Percentiles rank a stretch among this genome's conserved stretches.
phyloP scores from a whole-genome alignment of 2,113 vertebrate genomes.

The Scytalopus superciliaris region DNA sequence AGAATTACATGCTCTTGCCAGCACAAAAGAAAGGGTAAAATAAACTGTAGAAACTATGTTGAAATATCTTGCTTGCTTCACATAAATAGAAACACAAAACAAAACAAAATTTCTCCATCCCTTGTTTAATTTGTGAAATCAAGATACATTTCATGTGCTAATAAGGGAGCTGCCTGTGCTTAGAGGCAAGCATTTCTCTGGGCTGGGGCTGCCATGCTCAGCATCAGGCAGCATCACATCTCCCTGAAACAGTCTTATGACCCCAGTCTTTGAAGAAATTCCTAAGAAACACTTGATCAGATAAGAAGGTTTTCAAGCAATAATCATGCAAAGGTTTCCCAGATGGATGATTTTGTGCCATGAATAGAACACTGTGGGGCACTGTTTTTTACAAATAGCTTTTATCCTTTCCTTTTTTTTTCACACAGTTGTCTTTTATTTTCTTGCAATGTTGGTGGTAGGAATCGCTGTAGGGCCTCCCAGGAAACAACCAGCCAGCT shows the following conservation, averaged over 20 bases:
- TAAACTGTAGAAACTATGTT: neutral
- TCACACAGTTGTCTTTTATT: conserved; percentile 53
- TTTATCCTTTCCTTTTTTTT: neutral
- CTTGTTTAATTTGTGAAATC: neutral
- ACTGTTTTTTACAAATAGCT: conserved; percentile 5
- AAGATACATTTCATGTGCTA: neutral
- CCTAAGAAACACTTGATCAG: conserved; percentile 39
- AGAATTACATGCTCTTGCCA: neutral
- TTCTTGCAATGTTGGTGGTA: conserved; percentile 13
- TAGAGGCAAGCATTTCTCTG: neutral
- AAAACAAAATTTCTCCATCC: neutral
- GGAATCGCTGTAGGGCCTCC: conserved; percentile 54
- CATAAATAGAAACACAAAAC: neutral
- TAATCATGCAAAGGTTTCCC: conserved; percentile 37
- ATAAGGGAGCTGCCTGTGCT: neutral
- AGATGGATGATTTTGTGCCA: conserved; percentile 38
- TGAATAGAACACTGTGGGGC: conserved; percentile 22
- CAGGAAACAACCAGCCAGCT: conserved; percentile 50
- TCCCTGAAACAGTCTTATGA: neutral
- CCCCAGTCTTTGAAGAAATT: neutral
- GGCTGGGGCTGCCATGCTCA: neutral
- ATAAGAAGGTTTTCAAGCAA: conserved; percentile 41
- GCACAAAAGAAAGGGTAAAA: neutral
- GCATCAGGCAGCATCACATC: neutral
- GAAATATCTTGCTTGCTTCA: neutral